These are phyloP conservation scores for Rhingia rostrata DNA, from an alignment of 2,888 invertebrate species.

Conservation along the genomic window DNA sequence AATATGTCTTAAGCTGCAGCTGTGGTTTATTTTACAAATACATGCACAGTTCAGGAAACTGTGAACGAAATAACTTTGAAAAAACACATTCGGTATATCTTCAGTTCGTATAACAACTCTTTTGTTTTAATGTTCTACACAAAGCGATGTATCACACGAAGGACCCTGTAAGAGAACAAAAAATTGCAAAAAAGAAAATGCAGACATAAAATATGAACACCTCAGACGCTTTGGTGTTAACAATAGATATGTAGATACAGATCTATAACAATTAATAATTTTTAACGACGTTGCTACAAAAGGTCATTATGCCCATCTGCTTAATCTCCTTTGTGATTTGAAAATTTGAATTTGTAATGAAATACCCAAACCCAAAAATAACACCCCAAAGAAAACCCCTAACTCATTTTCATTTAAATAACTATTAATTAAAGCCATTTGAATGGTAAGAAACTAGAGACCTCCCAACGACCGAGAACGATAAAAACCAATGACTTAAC, in stretches of 20 bases:
- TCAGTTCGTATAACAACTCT: not conserved
- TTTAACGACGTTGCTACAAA: too few relatives aligned
- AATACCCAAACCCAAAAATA: not conserved
- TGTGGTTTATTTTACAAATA: too few relatives aligned
- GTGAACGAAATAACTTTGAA: not conserved
- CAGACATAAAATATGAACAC: too few relatives aligned
- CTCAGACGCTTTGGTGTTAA: too few relatives aligned
- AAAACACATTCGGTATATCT: not conserved
- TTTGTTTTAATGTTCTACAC: not conserved
- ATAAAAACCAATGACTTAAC: not conserved
- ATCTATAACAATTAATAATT: too few relatives aligned
- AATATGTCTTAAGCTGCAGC: too few relatives aligned
- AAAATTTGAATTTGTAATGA: too few relatives aligned
- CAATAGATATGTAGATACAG: too few relatives aligned
- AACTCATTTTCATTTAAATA: not conserved
- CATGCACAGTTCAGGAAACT: not conserved
- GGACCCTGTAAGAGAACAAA: too few relatives aligned
- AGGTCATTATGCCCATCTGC: not conserved
- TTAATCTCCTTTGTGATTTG: too few relatives aligned
- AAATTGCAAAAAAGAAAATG: too few relatives aligned
- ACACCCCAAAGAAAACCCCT: not conserved
- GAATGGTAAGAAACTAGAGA: conserved; percentile 2
- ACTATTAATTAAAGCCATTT: conserved; percentile 7
- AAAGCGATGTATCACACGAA: too few relatives aligned
- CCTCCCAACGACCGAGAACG: not conserved